Base-by-base conservation (phyloP, 92 coral and sea anemone species). In the Palythoa grandiflora region DNA sequence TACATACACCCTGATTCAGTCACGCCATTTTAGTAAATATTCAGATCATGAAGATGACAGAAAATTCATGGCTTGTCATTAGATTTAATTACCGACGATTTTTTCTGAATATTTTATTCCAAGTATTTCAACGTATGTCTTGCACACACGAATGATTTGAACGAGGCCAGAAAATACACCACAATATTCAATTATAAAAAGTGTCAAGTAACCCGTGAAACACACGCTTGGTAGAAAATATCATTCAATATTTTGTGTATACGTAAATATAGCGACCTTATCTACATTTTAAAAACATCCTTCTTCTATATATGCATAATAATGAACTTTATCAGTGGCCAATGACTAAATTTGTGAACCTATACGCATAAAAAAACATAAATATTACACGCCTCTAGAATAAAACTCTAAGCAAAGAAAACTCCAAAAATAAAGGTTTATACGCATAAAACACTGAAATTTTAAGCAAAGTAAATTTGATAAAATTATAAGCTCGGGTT, bases 201-300 rank as follows among this genome's bases (percentile, higher is more conserved):
- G 15, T 9, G 9, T 70, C 47, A 8, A 7, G 9, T 5, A 3
- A 70, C 75, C 16, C 75, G 9, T 12, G 39, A 36, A 38, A 35
- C 1, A 44, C 7, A 44, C 2, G 50, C 10, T 9, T 11, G 21
- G 14, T 1, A 70, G 11, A 9, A 70, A 70, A n/a, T 19, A 15
- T 9, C 2, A 38, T 7, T 13, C 28, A 28, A 28, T 53, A n/a
- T 6, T 80, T 80, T 38, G 75, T 44, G 59, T 44, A 66, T 40
- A 44, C 61, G 66, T 20, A 11, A 52, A 81, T 6, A 20, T 5
- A 70, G 59, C 74, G 61, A 66, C 86, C 86, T 81, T 44, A 74
- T 81, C 66, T 21, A 19, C 36, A 17, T 65, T 47, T 81, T 65
- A 74, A 81, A 81, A 66, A 65, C 86, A 81, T 9, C 53, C 35